A percentile compares a stretch with the other conserved stretches of the same genome.
Evolutionary conservation across 2,888 invertebrate genomes (phyloP).

Genomic region (Troilus luridus): DNA sequence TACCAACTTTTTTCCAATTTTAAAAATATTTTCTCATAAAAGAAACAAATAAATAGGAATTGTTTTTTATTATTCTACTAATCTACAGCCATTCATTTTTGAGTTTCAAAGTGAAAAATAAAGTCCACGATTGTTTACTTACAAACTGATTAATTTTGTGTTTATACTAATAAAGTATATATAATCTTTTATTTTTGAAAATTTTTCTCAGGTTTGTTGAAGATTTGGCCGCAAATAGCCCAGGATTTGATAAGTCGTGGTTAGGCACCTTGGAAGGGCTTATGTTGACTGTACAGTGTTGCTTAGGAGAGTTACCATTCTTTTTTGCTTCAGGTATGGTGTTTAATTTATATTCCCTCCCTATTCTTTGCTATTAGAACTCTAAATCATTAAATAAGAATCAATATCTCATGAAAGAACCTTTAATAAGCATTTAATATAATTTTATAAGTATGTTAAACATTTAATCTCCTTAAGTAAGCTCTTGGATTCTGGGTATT

Average conservation of each 20-base stretch:
- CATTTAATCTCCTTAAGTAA: neutral
- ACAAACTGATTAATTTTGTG: too few species aligned
- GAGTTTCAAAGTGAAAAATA: too few species aligned
- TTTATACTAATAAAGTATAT: too few species aligned
- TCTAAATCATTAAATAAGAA: neutral
- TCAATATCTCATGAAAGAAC: neutral
- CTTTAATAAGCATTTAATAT: too few species aligned
- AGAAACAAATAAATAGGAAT: too few species aligned
- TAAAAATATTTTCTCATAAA: too few species aligned
- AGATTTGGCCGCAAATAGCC: constrained; percentile 56
- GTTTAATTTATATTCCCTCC: neutral
- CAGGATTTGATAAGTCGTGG: constrained; percentile 65
- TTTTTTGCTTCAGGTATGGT: constrained; percentile 68
- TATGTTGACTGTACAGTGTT: constrained; percentile 68
- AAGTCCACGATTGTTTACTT: too few species aligned
- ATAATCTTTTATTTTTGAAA: too few species aligned
- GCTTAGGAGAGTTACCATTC: constrained; percentile 69
- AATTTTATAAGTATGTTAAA: too few species aligned
- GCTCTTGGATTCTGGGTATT: neutral
- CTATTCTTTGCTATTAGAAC: neutral
- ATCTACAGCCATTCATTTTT: too few species aligned
- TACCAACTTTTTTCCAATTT: too few species aligned
- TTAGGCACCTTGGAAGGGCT: constrained; percentile 72
- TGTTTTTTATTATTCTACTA: too few species aligned
- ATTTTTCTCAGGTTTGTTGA: constrained; percentile 58